These are phyloP conservation scores for Lacerta viridis DNA, from an alignment of 2,797 vertebrate species.

Conservation along the genomic window DNA sequence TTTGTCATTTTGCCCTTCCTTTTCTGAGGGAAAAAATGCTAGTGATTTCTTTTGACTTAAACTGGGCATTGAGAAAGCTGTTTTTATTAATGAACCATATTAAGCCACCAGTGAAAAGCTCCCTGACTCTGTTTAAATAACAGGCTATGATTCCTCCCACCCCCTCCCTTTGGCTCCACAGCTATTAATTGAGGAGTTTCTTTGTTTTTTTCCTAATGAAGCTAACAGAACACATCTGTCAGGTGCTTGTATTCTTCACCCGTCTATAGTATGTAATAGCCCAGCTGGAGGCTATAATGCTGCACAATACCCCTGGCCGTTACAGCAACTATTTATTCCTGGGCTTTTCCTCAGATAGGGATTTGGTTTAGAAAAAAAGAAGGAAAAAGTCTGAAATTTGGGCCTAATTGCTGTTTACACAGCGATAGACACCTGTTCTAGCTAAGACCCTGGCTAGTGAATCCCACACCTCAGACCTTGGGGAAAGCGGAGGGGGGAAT, in stretches of 20 bases:
- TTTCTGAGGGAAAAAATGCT: constrained; percentile 74
- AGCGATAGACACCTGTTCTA: constrained; percentile 91
- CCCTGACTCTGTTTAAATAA: constrained; percentile 88
- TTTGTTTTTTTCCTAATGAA: constrained; percentile 93
- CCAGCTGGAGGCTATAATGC: constrained; percentile 90
- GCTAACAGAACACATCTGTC: constrained; percentile 92
- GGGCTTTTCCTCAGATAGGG: constrained; percentile 90
- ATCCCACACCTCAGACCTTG: constrained; percentile 95
- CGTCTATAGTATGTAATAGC: constrained; percentile 89
- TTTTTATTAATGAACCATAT: constrained; percentile 88
- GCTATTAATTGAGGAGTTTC: constrained; percentile 91
- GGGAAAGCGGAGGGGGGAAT: constrained; percentile 87
- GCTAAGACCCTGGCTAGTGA: constrained; percentile 87
- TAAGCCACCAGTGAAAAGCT: constrained; percentile 86
- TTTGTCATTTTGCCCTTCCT: constrained; percentile 85
- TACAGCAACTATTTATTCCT: constrained; percentile 90
- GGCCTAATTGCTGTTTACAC: constrained; percentile 95
- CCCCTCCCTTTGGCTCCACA: constrained; percentile 82
- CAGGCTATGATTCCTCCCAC: constrained; percentile 88
- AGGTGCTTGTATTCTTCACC: constrained; percentile 90
- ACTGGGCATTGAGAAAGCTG: constrained; percentile 87
- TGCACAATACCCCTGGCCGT: constrained; percentile 88
- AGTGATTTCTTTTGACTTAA: constrained; percentile 89
- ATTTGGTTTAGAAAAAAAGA: constrained; percentile 70
- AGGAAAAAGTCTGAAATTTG: constrained; percentile 89